Conservation (phyloP, 2,113 vertebrate species). For the Apeltes quadracus region DNA sequence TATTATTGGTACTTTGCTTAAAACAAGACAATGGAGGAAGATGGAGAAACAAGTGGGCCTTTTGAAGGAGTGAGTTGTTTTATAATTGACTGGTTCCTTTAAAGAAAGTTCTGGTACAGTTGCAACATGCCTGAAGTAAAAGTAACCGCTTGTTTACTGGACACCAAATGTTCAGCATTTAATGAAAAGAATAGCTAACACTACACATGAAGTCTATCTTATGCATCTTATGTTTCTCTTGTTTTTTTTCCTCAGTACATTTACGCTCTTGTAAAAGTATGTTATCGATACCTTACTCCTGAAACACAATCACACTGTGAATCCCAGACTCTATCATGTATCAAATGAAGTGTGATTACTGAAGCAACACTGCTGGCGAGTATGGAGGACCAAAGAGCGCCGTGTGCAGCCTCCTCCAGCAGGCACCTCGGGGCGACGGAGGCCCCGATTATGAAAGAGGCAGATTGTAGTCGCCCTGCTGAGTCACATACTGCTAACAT, state of each 20-base stretch:
- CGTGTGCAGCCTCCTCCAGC: background rate
- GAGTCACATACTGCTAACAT: slow-evolving; percentile 66
- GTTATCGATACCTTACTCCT: background rate
- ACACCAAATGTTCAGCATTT: background rate
- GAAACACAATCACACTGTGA: background rate
- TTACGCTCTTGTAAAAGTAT: background rate
- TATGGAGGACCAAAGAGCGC: background rate
- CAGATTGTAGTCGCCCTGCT: slow-evolving; percentile 56
- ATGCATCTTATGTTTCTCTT: background rate
- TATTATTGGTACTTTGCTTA: background rate
- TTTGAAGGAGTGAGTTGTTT: background rate
- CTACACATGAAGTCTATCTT: background rate
- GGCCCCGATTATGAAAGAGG: slow-evolving; percentile 59
- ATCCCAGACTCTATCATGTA: background rate
- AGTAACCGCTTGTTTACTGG: background rate
- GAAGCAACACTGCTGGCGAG: background rate
- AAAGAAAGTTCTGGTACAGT: background rate
- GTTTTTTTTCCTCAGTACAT: background rate
- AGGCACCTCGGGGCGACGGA: slow-evolving; percentile 19
- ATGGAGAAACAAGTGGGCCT: background rate
- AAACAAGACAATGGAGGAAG: background rate
- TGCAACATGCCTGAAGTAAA: background rate
- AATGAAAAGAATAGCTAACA: background rate
- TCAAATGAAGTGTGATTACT: background rate
- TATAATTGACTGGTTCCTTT: background rate